Evolutionary conservation across 2,888 invertebrate species (phyloP).

Genomic region (Melanophora roralis): DNA sequence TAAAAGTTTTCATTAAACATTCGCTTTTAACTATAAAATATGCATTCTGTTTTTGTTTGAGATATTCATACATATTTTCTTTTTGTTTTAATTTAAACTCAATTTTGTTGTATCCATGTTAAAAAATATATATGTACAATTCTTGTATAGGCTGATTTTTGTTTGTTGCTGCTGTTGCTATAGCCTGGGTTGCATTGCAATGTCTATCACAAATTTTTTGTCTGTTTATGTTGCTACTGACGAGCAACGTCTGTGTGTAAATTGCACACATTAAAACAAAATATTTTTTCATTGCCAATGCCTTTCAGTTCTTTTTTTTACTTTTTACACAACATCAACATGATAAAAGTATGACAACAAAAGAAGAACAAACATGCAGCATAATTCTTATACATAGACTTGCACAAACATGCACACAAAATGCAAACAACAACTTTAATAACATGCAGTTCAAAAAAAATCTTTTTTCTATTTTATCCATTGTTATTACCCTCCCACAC

Average conservation of each 20-base stretch:
- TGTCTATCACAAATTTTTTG: conserved; percentile 12
- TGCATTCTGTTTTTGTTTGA: not conserved
- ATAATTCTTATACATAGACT: not conserved
- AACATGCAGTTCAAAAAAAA: conserved; percentile 22
- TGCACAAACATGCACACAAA: conserved; percentile 9
- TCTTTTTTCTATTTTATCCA: conserved; percentile 21
- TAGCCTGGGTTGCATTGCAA: no score
- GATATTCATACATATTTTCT: not conserved
- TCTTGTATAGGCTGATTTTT: conserved; percentile 44
- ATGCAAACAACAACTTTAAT: conserved; percentile 20
- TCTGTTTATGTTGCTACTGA: not conserved
- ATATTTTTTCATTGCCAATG: conserved; percentile 61
- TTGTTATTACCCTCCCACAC: conserved; percentile 36
- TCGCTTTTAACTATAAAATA: no score
- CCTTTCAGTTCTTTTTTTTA: conserved; percentile 29
- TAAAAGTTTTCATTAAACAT: no score
- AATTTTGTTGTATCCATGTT: not conserved
- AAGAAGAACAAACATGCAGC: not conserved
- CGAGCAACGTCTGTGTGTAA: conserved; percentile 14
- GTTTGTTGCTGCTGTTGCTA: not conserved
- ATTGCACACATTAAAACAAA: conserved; percentile 42
- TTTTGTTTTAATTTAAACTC: no score
- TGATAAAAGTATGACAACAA: conserved; percentile 14
- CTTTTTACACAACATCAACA: conserved; percentile 10
- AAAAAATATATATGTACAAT: no score